Conservation (phyloP, 2,888 invertebrate species). For the Trissolcus japonicus region DNA sequence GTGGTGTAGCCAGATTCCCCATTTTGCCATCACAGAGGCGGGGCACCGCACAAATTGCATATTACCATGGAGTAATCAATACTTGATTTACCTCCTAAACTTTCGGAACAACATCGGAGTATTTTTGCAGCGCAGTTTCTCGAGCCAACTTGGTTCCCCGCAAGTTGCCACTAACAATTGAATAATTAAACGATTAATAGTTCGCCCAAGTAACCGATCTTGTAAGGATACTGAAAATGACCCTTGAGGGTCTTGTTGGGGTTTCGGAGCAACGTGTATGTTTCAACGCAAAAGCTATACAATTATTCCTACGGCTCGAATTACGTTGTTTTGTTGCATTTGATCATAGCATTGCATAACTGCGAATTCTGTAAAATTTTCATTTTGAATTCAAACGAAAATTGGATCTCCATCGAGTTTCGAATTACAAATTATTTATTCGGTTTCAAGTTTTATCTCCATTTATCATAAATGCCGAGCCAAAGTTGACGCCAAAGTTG, state of each 20-base stretch:
- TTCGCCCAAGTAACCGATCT: slow-evolving; percentile 27
- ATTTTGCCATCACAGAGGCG: slow-evolving; percentile 47
- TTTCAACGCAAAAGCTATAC: too few relatives aligned
- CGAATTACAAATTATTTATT: too few relatives aligned
- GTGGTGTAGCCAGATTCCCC: slow-evolving; percentile 28
- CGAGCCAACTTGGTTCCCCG: slow-evolving; percentile 33
- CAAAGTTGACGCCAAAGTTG: too few relatives aligned
- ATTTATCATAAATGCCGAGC: too few relatives aligned
- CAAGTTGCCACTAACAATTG: slow-evolving; percentile 37
- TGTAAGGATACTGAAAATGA: slow-evolving; percentile 15
- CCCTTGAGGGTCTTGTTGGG: slow-evolving; percentile 9
- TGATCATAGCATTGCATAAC: too few relatives aligned
- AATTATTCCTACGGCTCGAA: too few relatives aligned
- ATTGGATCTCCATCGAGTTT: too few relatives aligned
- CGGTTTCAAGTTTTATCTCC: too few relatives aligned
- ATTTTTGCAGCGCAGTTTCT: slow-evolving; percentile 30
- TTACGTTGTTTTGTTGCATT: too few relatives aligned
- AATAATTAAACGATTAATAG: slow-evolving; percentile 53
- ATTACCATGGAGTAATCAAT: slow-evolving; percentile 60
- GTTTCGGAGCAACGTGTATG: background rate
- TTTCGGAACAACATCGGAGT: slow-evolving; percentile 47
- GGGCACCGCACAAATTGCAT: slow-evolving; percentile 60
- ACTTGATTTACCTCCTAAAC: slow-evolving; percentile 59
- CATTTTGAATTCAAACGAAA: too few relatives aligned
- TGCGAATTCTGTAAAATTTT: too few relatives aligned